Base-by-base conservation (phyloP, 2,113 vertebrate genomes). In the Brevimyrus niger region DNA sequence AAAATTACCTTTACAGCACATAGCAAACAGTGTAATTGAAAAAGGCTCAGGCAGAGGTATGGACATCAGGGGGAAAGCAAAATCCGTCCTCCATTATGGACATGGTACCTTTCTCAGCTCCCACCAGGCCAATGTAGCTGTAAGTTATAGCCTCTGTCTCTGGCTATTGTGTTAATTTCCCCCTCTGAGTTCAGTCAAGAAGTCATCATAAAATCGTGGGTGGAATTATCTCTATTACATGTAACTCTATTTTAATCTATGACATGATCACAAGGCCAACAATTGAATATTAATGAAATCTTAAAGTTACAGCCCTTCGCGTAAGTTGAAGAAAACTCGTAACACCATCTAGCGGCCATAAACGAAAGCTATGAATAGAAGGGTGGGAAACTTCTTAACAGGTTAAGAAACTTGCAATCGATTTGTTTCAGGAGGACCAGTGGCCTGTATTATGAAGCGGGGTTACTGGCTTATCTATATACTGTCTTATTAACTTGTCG, bases 281-380 rank as follows among this genome's bases (percentile, higher is more conserved):
- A 38, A 76, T 0, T 42, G 31, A 76, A 76, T 38, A 19, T 38
- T 17, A 76, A 76, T 76, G 35, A 76, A 76, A 76, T 76, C 69
- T 38, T 55, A 21, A 55, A 6, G n/a, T 69, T 69, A 69, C 61
- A 69, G 61, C n/a, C n/a, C n/a, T 69, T 69, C 58, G 48, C 44
- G 7, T 82, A 15, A n/a, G 1, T 19, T 23, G 82, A 80, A 35
- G 42, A 47, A 46, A 84, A 47, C 82, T 47, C 46, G 7, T 47
- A 84, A 44, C 82, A 21, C 82, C 82, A n/a, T 84, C 82, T 84
- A 84, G 82, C 19, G 82, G 44, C 42, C 82, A 84, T 84, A 47
- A 46, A 23, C 42, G 73, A 47, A 21, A 46, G 38, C 38, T 84
- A n/a, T 84, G 9, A 44, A 84, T 46, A 46, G 38, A n/a, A 19